Percentiles rank a stretch among this genome's conserved stretches.
These are phyloP conservation scores for Podocnemis expansa DNA, from an alignment of 2,113 vertebrate genomes.

Conservation along the genomic window DNA sequence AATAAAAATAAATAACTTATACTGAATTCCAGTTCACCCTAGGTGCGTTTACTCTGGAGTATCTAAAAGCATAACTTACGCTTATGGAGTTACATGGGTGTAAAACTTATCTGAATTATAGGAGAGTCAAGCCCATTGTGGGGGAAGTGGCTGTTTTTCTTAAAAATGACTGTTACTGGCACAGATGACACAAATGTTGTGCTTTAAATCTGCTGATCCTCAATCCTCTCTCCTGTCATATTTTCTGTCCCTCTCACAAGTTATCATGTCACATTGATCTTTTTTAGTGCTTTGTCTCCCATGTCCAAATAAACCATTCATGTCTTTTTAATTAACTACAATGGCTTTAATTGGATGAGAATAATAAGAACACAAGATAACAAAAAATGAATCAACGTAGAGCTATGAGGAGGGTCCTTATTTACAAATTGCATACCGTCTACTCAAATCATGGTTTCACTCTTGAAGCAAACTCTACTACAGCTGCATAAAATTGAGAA, in stretches of 20 bases:
- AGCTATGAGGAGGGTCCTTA: not conserved
- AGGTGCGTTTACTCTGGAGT: not conserved
- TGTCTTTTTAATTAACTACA: not conserved
- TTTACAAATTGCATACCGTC: not conserved
- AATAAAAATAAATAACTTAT: not conserved
- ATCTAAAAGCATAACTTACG: not conserved
- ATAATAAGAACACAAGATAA: not conserved
- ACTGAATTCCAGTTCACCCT: not conserved
- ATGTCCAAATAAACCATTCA: not conserved
- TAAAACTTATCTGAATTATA: not conserved
- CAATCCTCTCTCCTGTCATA: not conserved
- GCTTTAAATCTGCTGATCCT: not conserved
- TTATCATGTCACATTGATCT: not conserved
- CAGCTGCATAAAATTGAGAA: not conserved
- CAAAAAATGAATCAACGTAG: not conserved
- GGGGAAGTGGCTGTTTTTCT: not conserved
- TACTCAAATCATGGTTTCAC: not conserved
- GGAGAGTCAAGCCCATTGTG: not conserved
- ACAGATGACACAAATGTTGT: accelerated
- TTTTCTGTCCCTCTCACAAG: not conserved
- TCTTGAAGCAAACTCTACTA: not conserved
- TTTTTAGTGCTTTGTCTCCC: not conserved
- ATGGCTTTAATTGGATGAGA: not conserved
- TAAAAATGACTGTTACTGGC: not conserved
- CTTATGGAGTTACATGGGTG: not conserved